These are phyloP conservation scores for Pteropus alecto DNA, from an alignment of 2,113 vertebrate genomes.

Conservation along the genomic window DNA sequence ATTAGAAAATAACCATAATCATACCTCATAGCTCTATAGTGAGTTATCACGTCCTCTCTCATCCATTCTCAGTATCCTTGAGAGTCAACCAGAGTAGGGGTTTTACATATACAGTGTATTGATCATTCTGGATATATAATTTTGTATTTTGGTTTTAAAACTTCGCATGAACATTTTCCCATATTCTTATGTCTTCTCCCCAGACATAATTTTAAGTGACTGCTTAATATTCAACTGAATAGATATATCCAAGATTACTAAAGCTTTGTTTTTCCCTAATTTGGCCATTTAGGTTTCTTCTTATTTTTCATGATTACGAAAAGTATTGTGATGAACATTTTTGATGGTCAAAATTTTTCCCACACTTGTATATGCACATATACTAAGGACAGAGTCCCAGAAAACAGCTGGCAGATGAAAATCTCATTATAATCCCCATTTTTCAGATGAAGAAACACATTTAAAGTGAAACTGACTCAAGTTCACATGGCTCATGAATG, in stretches of 20 bases:
- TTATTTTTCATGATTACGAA: not conserved
- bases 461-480: not conserved
- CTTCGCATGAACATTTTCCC: not conserved
- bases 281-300: not conserved
- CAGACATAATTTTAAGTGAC: not conserved
- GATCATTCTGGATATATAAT: not conserved
- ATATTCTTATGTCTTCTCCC: not conserved
- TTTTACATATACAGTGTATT: not conserved
- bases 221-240: not conserved
- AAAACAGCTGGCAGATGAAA: not conserved
- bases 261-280: not conserved
- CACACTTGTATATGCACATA: not conserved
- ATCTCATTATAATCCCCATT: not conserved
- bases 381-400: not conserved
- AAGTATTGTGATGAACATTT: not conserved
- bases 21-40: not conserved
- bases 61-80: not conserved
- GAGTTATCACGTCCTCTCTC: not conserved
- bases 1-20: not conserved
- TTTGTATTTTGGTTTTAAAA: conserved; percentile 5
- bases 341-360: not conserved
- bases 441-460: not conserved
- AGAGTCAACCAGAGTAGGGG: not conserved
- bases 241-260: not conserved
- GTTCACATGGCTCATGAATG: not conserved